Conservation (phyloP, 2,888 invertebrate genomes). For the Caenorhabditis macrosperma region DNA sequence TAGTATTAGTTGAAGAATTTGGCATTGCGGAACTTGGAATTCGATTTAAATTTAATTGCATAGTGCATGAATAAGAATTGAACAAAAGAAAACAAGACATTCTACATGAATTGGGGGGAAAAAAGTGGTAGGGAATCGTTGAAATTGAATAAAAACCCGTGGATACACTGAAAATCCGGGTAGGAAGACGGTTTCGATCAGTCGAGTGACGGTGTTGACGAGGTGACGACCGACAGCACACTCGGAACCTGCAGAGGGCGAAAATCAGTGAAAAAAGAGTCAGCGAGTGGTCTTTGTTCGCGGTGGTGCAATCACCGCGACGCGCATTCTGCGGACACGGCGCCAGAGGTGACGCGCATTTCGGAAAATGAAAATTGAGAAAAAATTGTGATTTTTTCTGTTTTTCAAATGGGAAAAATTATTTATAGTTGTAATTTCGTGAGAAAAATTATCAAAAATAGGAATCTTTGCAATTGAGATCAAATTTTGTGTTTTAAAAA, state of each 20-base stretch:
- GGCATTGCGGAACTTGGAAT: too few relatives aligned
- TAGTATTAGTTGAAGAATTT: too few relatives aligned
- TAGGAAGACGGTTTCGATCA: too few relatives aligned
- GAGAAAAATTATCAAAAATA: neutral
- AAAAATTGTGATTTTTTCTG: neutral
- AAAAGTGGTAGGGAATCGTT: too few relatives aligned
- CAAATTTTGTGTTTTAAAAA: neutral
- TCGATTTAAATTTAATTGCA: too few relatives aligned
- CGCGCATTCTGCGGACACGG: neutral
- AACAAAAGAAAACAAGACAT: too few relatives aligned
- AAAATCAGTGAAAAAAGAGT: constrained; percentile 43
- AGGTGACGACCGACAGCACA: constrained; percentile 55
- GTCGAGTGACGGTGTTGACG: constrained; percentile 16
- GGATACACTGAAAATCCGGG: too few relatives aligned
- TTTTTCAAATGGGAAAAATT: neutral
- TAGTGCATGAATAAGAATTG: too few relatives aligned
- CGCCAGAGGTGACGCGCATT: constrained; percentile 28
- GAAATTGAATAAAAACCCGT: constrained; percentile 17
- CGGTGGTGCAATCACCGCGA: constrained; percentile 20
- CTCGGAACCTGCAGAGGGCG: constrained; percentile 57
- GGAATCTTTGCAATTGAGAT: neutral
- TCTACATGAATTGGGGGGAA: too few relatives aligned
- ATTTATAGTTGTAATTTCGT: neutral
- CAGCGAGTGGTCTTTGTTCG: constrained; percentile 46
- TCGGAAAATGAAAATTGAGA: neutral